Evolutionary conservation across 2,113 vertebrate genomes (phyloP).

Genomic region (Scortum barcoo): DNA sequence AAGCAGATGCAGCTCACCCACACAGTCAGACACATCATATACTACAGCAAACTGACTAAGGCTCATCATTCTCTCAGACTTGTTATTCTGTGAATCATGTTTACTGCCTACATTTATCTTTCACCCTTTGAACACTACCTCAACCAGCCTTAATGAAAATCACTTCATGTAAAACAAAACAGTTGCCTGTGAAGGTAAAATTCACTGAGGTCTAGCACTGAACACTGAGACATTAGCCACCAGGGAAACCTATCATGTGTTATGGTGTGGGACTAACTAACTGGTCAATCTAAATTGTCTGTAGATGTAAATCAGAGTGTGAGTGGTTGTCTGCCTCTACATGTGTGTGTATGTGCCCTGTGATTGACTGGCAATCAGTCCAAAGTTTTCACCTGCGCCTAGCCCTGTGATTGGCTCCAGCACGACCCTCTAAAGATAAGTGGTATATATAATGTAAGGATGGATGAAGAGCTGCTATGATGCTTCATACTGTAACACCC

Average conservation of each 20-base stretch:
- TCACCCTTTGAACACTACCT: conserved; percentile 2
- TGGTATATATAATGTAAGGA: no score
- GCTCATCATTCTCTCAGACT: conserved; percentile 21
- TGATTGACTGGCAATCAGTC: no score
- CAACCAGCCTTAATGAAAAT: conserved; percentile 4
- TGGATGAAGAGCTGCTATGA: no score
- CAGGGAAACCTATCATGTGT: no score
- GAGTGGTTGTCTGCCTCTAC: no score
- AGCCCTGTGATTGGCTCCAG: no score
- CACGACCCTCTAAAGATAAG: no score
- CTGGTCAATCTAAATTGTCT: no score
- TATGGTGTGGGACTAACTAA: not conserved
- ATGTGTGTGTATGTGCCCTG: no score
- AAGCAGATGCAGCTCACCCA: conserved; percentile 28
- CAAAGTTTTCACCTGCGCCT: no score
- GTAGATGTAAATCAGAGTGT: no score
- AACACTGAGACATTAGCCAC: not conserved
- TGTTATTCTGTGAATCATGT: conserved; percentile 42
- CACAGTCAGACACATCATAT: conserved; percentile 24
- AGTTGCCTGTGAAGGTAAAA: not conserved
- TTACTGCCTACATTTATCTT: conserved; percentile 31
- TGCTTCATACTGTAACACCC: no score
- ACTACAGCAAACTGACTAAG: conserved; percentile 7
- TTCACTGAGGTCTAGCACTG: not conserved
- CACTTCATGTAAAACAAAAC: not conserved